Evolutionary conservation across 2,888 invertebrate species (phyloP).

Genomic region (Alsophila aescularia): DNA sequence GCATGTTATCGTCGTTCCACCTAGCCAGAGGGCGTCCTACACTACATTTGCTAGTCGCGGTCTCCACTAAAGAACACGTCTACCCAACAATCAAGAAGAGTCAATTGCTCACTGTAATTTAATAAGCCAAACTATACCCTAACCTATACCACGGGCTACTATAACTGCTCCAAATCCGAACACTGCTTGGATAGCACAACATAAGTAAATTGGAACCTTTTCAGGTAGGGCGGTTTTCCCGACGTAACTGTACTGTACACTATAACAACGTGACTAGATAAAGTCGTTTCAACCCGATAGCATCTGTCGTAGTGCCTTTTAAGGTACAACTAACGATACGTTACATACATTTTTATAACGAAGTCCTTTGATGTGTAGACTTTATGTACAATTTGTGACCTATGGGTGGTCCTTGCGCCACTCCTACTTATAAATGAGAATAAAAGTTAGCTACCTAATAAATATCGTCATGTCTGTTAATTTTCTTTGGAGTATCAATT

Average conservation of each 20-base stretch:
- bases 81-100: too few species aligned
- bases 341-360: constrained; percentile 38
- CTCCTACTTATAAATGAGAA: not conserved
- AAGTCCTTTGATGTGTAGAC: constrained; percentile 33
- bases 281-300: constrained; percentile 58
- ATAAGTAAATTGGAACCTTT: constrained; percentile 51
- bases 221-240: constrained; percentile 51
- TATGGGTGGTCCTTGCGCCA: constrained; percentile 39
- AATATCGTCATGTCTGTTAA: not conserved
- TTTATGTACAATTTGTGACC: constrained; percentile 37
- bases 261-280: constrained; percentile 61
- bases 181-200: constrained; percentile 43
- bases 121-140: constrained; percentile 3
- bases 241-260: constrained; percentile 60
- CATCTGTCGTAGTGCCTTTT: constrained; percentile 55
- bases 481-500: constrained; percentile 11
- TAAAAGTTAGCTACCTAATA: not conserved
- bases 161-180: constrained; percentile 26
- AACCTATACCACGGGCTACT: not conserved
- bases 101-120: not conserved
- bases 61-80: too few species aligned
- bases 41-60: too few species aligned
- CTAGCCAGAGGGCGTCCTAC: too few species aligned
- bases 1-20: too few species aligned
- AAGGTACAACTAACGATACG: constrained; percentile 46